Conservation (phyloP, 1,140 invertebrate species). For the Manduca sexta region DNA sequence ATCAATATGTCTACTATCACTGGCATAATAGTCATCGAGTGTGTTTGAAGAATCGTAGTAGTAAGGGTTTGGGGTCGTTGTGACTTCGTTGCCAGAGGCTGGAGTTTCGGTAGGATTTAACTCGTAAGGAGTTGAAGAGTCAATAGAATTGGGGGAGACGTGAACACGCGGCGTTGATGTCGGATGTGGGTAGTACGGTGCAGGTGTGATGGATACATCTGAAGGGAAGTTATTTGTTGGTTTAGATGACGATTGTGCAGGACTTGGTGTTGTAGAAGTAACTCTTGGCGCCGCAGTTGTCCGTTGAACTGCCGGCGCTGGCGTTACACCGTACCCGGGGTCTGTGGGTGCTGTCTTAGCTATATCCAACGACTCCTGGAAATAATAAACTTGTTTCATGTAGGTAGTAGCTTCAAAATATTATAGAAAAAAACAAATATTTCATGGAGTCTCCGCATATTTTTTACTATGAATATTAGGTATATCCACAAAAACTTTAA, state of each 20-base stretch:
- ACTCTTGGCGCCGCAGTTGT: conserved; percentile 42
- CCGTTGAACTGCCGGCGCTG: conserved; percentile 33
- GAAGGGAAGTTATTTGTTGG: conserved; percentile 37
- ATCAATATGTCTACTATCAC: conserved; percentile 47
- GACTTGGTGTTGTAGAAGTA: conserved; percentile 35
- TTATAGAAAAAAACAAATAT: too few relatives aligned
- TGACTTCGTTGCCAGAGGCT: conserved; percentile 47
- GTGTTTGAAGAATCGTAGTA: conserved; percentile 53
- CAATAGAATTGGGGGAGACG: conserved; percentile 67
- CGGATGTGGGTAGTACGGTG: conserved; percentile 29
- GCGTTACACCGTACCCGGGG: conserved; percentile 76
- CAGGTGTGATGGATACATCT: conserved; percentile 42
- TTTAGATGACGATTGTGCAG: conserved; percentile 53
- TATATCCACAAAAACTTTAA: too few relatives aligned
- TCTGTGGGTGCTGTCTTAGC: conserved; percentile 81
- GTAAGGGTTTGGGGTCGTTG: conserved; percentile 42
- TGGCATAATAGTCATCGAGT: conserved; percentile 47
- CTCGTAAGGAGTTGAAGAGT: conserved; percentile 54
- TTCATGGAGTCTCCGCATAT: too few relatives aligned
- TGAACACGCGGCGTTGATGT: conserved; percentile 57
- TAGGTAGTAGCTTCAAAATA: too few relatives aligned
- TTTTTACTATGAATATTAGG: too few relatives aligned
- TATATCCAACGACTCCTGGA: conserved; percentile 78
- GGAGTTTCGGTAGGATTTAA: conserved; percentile 60
- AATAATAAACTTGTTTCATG: conserved; percentile 10